These are phyloP conservation scores for Drosophila nigromelanica DNA, from an alignment of 1,140 invertebrate genomes.

Conservation along the genomic window DNA sequence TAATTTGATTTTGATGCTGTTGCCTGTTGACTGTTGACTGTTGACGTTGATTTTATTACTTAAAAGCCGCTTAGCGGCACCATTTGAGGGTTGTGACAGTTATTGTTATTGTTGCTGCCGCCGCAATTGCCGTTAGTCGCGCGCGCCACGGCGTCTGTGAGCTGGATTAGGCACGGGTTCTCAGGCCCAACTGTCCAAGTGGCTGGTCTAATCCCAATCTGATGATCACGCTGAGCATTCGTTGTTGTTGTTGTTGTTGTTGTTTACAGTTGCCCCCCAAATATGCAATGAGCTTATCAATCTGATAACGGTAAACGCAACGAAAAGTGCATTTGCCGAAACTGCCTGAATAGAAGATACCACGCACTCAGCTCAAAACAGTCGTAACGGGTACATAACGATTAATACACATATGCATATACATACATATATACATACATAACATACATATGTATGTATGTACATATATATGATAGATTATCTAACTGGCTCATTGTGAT, in stretches of 20 bases:
- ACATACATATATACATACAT: no score
- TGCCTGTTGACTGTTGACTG: conserved; percentile 27
- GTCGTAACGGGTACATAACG: no score
- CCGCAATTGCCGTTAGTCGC: conserved; percentile 7
- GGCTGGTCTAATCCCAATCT: conserved; percentile 34
- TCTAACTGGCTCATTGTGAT: no score
- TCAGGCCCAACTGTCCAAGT: conserved; percentile 48
- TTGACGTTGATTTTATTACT: conserved; percentile 63
- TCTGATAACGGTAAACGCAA: background rate
- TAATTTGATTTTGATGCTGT: conserved; percentile 74
- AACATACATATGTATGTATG: no score
- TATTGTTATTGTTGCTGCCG: background rate
- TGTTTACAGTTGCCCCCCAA: conserved; percentile 40
- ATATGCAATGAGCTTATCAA: conserved; percentile 43
- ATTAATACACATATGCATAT: no score
- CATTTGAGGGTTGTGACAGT: conserved; percentile 29
- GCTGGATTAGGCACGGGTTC: conserved; percentile 62
- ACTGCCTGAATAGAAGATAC: no score
- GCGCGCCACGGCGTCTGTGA: conserved; percentile 52
- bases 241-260: no score
- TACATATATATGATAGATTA: no score
- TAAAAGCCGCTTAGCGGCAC: conserved; percentile 63
- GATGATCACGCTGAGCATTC: conserved; percentile 29
- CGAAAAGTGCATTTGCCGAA: no score
- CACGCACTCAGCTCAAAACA: no score